Conservation (phyloP, 92 coral and sea anemone species). For the Umimayanthus chanpuru region DNA sequence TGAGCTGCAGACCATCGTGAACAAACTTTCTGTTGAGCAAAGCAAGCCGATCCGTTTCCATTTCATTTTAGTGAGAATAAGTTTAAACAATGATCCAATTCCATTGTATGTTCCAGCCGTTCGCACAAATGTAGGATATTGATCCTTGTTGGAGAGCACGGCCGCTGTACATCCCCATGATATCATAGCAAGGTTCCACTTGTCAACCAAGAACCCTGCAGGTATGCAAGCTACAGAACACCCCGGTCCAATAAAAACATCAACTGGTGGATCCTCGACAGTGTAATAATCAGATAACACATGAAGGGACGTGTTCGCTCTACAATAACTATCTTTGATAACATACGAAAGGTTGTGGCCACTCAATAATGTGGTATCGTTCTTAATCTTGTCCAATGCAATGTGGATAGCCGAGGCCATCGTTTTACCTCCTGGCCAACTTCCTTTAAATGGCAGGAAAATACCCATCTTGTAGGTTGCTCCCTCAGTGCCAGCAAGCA, state of each 20-base stretch:
- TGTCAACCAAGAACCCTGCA: constrained; percentile 67
- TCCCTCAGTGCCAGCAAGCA: constrained; percentile 40
- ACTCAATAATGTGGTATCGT: constrained; percentile 52
- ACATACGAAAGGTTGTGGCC: constrained; percentile 60
- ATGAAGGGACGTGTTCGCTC: constrained; percentile 50
- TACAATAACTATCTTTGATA: constrained; percentile 58
- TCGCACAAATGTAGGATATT: constrained; percentile 73
- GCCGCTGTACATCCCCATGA: constrained; percentile 83
- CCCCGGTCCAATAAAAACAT: constrained; percentile 81
- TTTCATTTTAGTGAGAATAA: constrained; percentile 33
- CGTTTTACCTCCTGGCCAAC: constrained; percentile 73
- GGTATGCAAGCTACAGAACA: constrained; percentile 74
- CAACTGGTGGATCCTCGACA: constrained; percentile 59
- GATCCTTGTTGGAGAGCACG: constrained; percentile 58
- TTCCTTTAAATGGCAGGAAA: constrained; percentile 64
- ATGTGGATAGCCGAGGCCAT: constrained; percentile 80
- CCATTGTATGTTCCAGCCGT: constrained; percentile 68
- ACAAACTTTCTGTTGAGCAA: constrained; percentile 61
- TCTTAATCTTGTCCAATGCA: constrained; percentile 68
- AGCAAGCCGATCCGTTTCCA: constrained; percentile 72
- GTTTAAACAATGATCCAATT: constrained; percentile 49
- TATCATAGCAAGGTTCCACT: constrained; percentile 75
- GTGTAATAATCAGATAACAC: constrained; percentile 58
- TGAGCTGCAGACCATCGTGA: constrained; percentile 43
- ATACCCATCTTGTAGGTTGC: constrained; percentile 63